These are phyloP conservation scores for Sander lucioperca DNA, from an alignment of 2,113 vertebrate species.

Conservation along the genomic window DNA sequence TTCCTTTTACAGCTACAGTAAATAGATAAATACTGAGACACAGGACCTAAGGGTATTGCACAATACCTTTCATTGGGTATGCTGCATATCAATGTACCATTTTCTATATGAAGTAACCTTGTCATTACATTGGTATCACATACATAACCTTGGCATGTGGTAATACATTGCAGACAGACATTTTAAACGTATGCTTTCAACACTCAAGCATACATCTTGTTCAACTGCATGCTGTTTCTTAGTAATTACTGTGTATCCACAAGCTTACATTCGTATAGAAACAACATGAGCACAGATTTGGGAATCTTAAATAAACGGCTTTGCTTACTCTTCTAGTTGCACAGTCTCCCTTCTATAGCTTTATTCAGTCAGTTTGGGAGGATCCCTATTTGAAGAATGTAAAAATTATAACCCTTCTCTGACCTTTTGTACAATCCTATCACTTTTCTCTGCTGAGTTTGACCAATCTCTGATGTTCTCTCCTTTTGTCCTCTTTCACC, in stretches of 20 bases:
- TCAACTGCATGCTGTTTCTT: not conserved
- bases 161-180: not conserved
- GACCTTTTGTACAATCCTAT: slow-evolving; percentile 45
- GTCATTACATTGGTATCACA: no score
- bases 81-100: not conserved
- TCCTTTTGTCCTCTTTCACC: not conserved
- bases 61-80: not conserved
- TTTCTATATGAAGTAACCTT: no score
- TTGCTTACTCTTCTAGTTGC: not conserved
- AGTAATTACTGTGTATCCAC: not conserved
- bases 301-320: slow-evolving; percentile 21
- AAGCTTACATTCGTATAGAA: not conserved
- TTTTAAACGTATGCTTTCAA: not conserved
- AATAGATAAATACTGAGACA: not conserved
- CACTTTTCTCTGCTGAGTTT: slow-evolving; percentile 2
- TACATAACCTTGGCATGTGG: not conserved
- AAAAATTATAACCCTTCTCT: slow-evolving; percentile 8
- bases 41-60: not conserved
- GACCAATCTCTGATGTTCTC: slow-evolving; percentile 17
- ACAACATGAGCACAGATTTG: not conserved
- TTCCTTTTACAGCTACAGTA: not conserved
- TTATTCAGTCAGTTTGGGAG: not conserved
- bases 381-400: slow-evolving; percentile 1
- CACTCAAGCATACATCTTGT: not conserved
- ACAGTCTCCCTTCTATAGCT: not conserved